Base-by-base conservation (phyloP, 2,113 vertebrate genomes). In the Dinomys branickii region DNA sequence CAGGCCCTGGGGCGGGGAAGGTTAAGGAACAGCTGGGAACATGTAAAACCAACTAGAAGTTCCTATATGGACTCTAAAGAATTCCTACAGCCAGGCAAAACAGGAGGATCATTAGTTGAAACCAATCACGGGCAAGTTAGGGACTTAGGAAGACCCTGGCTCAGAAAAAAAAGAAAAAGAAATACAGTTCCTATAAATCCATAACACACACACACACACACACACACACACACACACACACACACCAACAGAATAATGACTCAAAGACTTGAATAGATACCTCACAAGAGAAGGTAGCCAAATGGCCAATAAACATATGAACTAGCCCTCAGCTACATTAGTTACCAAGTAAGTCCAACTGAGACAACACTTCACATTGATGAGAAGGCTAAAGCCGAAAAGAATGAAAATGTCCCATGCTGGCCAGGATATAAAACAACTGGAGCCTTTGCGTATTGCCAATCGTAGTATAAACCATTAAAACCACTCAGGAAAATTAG, bases 401-500 rank as follows among this genome's bases (percentile, higher is more conserved):
- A 24, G n/a, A 73, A 28, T 5, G 26, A 44, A 44, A 71, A 71
- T 1, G 30, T 47, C 67, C 65, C 14, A 35, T 9, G 58, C 47
- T 8, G 59, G 0, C 81, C 65, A 77, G 65, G 67, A 80, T 3
- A 7, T 1, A 10, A 59, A 71, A 7, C 71, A 33, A 47, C 8
- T 7, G 13, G 30, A 47, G 13, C 28, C 56, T n/a, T 73, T 73
- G 9, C 0, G 2, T 5, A 1, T 54, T 44, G 65, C 71, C 6
- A 30, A 19, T n/a, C 9, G 30, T 30, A 30, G 52, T 30, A n/a
- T 7, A 26, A 58, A 67, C 5, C 0, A 1, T 52, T 3, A 59
- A 38, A 35, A 47, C 50, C 44, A 33, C 65, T 17, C n/a, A 0
- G 28, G 47, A 44, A 81, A 86, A 33, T n/a, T 28, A 81, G 19